Conservation (phyloP, 2,113 vertebrate species). For the Calonectris borealis region DNA sequence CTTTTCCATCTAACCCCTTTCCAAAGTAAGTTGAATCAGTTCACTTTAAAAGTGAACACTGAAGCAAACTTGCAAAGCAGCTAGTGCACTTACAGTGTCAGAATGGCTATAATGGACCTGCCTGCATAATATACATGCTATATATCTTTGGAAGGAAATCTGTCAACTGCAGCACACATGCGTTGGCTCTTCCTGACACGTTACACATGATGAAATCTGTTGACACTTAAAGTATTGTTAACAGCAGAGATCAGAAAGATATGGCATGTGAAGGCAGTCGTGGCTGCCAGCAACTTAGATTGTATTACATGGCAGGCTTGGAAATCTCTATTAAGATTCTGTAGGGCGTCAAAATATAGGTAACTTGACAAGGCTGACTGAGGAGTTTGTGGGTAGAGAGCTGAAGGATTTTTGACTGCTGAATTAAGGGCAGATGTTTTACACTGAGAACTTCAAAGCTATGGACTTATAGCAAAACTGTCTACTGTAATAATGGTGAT, state of each 20-base stretch:
- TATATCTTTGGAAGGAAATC: not conserved
- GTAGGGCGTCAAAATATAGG: not conserved
- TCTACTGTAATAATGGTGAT: not conserved
- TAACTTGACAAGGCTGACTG: not conserved
- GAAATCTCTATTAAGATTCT: not conserved
- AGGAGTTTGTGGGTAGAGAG: not conserved
- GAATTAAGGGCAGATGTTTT: not conserved
- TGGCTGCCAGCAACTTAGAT: not conserved
- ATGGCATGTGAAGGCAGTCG: not conserved
- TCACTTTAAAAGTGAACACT: not conserved
- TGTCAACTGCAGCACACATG: not conserved
- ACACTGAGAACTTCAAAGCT: not conserved
- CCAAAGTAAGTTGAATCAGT: not conserved
- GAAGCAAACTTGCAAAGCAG: not conserved
- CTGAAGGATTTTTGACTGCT: not conserved
- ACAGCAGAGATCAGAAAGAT: not conserved
- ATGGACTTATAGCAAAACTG: not conserved
- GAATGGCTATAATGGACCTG: not conserved
- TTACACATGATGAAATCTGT: not conserved
- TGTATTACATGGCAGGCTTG: not conserved
- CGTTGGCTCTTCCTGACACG: not conserved
- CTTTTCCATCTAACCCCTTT: not conserved
- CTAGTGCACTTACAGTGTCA: not conserved
- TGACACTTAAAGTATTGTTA: conserved; percentile 42
- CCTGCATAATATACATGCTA: not conserved